A percentile compares a stretch with the other conserved stretches of the same genome.
Evolutionary conservation across 2,113 vertebrate genomes (phyloP).

Genomic region (Oplegnathus fasciatus): DNA sequence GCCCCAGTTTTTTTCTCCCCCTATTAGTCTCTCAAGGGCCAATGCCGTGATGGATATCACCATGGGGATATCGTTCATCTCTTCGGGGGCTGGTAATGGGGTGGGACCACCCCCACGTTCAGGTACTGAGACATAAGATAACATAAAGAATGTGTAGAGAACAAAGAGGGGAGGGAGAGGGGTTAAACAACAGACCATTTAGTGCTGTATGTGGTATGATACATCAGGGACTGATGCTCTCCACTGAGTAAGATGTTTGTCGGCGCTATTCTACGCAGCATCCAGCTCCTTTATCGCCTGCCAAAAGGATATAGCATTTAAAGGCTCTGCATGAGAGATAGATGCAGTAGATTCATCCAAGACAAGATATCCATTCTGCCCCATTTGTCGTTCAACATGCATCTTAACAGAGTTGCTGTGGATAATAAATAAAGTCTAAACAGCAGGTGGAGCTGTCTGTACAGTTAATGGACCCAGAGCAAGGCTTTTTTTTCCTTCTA

Average conservation of each 20-base stretch:
- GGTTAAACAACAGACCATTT: conserved; percentile 57
- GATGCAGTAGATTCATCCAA: conserved; percentile 38
- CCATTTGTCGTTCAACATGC: conserved; percentile 54
- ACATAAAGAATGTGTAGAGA: conserved; percentile 12
- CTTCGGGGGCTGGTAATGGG: conserved; percentile 53
- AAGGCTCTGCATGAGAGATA: conserved; percentile 41
- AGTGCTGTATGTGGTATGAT: conserved; percentile 36
- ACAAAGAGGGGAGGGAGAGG: conserved; percentile 2
- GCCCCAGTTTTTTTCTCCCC: conserved; percentile 42
- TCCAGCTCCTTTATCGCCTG: conserved; percentile 14
- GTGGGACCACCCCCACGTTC: conserved; percentile 55
- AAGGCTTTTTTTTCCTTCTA: neutral
- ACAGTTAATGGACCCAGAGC: conserved; percentile 58
- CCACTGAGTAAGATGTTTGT: conserved; percentile 55
- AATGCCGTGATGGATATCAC: conserved; percentile 66
- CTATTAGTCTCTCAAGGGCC: conserved; percentile 69
- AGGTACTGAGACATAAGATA: conserved; percentile 37
- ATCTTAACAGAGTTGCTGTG: conserved; percentile 32
- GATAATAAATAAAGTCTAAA: conserved; percentile 61
- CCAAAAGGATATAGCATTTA: conserved; percentile 16
- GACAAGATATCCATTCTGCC: conserved; percentile 55
- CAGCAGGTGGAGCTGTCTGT: conserved; percentile 72
- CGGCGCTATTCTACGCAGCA: neutral
- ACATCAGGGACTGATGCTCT: conserved; percentile 39
- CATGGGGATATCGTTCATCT: conserved; percentile 67